Base-by-base conservation (phyloP, 2,888 invertebrate genomes). In the Eristalis arbustorum region DNA sequence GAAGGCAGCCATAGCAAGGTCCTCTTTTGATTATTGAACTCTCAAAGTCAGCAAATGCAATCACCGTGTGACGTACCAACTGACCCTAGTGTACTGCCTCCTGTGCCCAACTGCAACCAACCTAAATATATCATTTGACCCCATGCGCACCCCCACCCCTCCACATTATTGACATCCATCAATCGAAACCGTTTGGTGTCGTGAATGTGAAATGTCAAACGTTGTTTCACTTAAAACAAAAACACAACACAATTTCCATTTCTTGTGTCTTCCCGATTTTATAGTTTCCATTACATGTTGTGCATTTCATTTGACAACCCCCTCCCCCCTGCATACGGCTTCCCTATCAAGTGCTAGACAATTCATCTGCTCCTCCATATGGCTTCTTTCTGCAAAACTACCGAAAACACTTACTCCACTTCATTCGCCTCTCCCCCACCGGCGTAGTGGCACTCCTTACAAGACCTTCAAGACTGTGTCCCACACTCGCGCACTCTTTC, bases 321-420 rank as follows among this genome's bases (percentile, higher is more conserved):
- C 49, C 40, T 6, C 59, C 31, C 10, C 57, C 49, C 40, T 6
- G 22, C n/a, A 14, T 73, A 78, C 11, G 82, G 87, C 82, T 82
- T 87, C 82, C 31, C 40, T 42, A 28, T 40, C 63, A 63, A 56
- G 14, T 25, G 57, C 63, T 59, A 75, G 56, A 72, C 71, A 59
- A 69, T 63, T 84, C 76, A 77, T 81, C 77, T 82, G 77, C 23
- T 57, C 49, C 78, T 67, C 87, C 87, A 87, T 87, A 87, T 87
- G 87, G 82, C 78, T 87, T 87, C 82, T 78, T 78, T 87, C 87
- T 74, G 87, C 78, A 82, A 82, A 87, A 84, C 75, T 68, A 76
- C 64, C 34, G 63, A 72, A 56, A 80, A 62, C 76, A 82, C 85
- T 82, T 78, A 78, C 37, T 74, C 71, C 63, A 67, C 61, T 63